Evolutionary conservation across 2,888 invertebrate genomes (phyloP), one percentile per base, ranked within the genome.

Genomic region (Deladenus siricidicola): DNA sequence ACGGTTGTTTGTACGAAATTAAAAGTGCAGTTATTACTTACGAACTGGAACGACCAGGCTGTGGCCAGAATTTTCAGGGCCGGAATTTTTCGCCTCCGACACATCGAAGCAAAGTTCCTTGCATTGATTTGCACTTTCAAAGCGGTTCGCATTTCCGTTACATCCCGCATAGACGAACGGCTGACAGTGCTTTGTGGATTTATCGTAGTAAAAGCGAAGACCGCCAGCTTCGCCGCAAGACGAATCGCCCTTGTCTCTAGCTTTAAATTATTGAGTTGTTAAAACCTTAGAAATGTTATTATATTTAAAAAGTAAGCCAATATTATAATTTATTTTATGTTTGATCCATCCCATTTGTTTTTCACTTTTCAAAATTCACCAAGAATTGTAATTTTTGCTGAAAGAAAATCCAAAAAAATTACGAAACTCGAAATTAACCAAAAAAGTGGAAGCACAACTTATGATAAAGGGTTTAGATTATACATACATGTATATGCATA

Each of bases 101-200:
- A 60, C 70, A 24, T 48, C 53, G 29, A 53, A 43, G 53, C 70
- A 70, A 17, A 51, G 45, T 17, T 53, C 56, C 30, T 54, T 29
- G 53, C 76, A 76, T 34, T 71, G 71, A 19, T 58, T 51, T 24
- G 69, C 64, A 1, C 68, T 63, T 26, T 60, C 57, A 63, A 75
- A 76, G 14, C 69, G 66, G 56, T 76, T 76, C 6, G 52, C 65
- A 48, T 72, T 74, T 17, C 76, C 76, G 47, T 67, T 67, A 53
- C 76, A 76, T 4, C 76, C 76, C 65, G 66, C 67, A 65, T 72
- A 76, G 23, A 66, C 69, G 63, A 76, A 76, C 1, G 76, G 76
- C 59, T 76, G 76, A 51, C 76, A 76, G 10, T 66, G 66, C 45
- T 67, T 59, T 2, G 74, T 73, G 14, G 61, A 59, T 30, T 60